Conservation (phyloP, 2,888 invertebrate genomes). For the Microctonus hyperodae region DNA sequence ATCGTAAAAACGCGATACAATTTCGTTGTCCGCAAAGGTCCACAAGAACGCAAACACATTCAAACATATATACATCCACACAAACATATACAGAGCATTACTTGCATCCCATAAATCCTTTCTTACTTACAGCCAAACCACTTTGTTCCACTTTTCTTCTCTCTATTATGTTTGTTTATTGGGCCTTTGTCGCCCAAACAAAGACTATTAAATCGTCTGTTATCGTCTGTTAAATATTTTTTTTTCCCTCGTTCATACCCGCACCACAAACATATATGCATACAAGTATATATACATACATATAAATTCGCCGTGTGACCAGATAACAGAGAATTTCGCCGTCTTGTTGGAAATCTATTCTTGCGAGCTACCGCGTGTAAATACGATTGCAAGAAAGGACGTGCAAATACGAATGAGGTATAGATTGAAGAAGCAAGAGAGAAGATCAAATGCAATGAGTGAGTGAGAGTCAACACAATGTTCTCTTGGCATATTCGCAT, state of each 20-base stretch:
- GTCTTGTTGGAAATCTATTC: not conserved
- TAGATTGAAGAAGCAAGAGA: not conserved
- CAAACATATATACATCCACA: not conserved
- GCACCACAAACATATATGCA: not conserved
- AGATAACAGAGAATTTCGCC: not conserved
- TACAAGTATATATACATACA: not conserved
- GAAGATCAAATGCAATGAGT: not conserved
- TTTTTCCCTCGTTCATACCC: not conserved
- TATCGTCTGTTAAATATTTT: constrained; percentile 2
- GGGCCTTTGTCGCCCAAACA: constrained; percentile 15
- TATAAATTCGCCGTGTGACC: not conserved
- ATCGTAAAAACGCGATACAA: constrained; percentile 19
- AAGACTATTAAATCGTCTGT: not conserved
- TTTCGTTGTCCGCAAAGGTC: constrained; percentile 5
- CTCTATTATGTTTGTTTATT: constrained; percentile 15
- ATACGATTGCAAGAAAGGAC: not conserved
- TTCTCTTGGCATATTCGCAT: constrained; percentile 31
- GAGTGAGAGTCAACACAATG: not conserved
- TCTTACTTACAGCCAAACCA: constrained; percentile 13
- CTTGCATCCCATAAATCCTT: constrained; percentile 7
- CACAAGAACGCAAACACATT: not conserved
- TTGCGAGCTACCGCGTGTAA: not conserved
- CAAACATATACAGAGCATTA: not conserved
- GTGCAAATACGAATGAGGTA: not conserved
- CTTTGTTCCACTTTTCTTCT: constrained; percentile 16